Evolutionary conservation across 2,113 vertebrate genomes (phyloP).

Genomic region (Haplotaxodon microlepis): DNA sequence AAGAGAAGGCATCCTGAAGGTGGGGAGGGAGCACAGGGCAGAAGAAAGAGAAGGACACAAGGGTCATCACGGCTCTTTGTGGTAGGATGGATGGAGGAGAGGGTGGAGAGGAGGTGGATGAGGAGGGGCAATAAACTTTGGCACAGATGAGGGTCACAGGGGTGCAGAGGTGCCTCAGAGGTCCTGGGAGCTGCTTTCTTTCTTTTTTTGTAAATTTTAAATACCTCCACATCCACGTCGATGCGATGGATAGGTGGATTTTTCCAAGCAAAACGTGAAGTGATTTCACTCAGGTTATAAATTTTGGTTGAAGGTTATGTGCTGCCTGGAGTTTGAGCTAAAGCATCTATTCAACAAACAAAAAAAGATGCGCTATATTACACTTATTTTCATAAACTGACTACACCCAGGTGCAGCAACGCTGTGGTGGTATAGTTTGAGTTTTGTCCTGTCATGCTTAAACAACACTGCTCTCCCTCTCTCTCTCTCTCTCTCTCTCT

Average conservation of each 20-base stretch:
- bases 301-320: not conserved
- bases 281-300: not conserved
- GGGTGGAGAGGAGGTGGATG: constrained; percentile 32
- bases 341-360: not conserved
- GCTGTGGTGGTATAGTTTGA: not conserved
- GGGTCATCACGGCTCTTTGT: constrained; percentile 71
- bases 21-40: constrained; percentile 42
- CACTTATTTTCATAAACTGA: not conserved
- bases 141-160: constrained; percentile 49
- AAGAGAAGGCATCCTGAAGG: constrained; percentile 66
- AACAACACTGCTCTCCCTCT: not conserved
- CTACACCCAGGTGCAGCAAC: not conserved
- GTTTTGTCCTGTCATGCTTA: constrained; percentile 26
- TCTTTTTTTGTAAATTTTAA: not conserved
- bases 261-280: not conserved
- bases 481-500: not conserved
- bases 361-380: not conserved
- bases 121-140: constrained; percentile 54
- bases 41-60: constrained; percentile 60
- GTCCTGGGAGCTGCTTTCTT: constrained; percentile 47
- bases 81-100: constrained; percentile 47
- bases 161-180: constrained; percentile 60
- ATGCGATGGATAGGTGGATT: not conserved
- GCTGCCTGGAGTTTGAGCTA: not conserved
- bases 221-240: not conserved